These are phyloP conservation scores for Drosophila simulans DNA, from an alignment of 1,140 invertebrate species.

Conservation along the genomic window DNA sequence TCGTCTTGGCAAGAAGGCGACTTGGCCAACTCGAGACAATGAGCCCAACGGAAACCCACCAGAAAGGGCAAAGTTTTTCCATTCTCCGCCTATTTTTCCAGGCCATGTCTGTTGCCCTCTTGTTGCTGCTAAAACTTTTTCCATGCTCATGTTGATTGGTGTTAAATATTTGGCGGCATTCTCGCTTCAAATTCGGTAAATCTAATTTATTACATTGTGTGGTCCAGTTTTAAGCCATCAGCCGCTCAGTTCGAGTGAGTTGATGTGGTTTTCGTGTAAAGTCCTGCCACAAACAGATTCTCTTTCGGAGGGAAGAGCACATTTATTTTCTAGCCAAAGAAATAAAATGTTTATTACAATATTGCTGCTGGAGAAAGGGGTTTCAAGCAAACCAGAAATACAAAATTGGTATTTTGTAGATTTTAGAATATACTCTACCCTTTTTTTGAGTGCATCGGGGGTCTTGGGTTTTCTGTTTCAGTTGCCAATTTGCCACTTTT, in stretches of 20 bases:
- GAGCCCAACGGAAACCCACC: conserved; percentile 52
- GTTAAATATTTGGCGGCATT: conserved; percentile 76
- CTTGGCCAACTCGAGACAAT: conserved; percentile 52
- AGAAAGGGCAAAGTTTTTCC: conserved; percentile 67
- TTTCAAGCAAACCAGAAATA: too few species aligned
- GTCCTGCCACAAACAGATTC: conserved; percentile 14
- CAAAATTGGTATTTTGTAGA: too few species aligned
- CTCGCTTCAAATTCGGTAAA: conserved; percentile 66
- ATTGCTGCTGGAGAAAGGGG: too few species aligned
- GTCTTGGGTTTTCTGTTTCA: conserved; percentile 25
- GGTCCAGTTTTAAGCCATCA: conserved; percentile 64
- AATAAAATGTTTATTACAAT: too few species aligned
- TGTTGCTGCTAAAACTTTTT: conserved; percentile 21
- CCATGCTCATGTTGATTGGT: conserved; percentile 69
- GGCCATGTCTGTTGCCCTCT: conserved; percentile 3
- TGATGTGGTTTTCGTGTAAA: conserved; percentile 49
- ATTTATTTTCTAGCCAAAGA: too few species aligned
- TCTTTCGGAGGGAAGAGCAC: too few species aligned
- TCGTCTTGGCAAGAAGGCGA: conserved; percentile 55
- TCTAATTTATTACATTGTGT: conserved; percentile 76
- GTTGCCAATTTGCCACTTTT: conserved; percentile 58
- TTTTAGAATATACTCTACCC: not conserved
- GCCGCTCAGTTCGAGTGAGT: conserved; percentile 6
- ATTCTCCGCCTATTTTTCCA: conserved; percentile 37
- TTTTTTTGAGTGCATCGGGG: conserved; percentile 11